Percentiles rank a stretch among this genome's conserved stretches.
Evolutionary conservation across 1,140 invertebrate genomes (phyloP).

Genomic region (Asobara japonica): DNA sequence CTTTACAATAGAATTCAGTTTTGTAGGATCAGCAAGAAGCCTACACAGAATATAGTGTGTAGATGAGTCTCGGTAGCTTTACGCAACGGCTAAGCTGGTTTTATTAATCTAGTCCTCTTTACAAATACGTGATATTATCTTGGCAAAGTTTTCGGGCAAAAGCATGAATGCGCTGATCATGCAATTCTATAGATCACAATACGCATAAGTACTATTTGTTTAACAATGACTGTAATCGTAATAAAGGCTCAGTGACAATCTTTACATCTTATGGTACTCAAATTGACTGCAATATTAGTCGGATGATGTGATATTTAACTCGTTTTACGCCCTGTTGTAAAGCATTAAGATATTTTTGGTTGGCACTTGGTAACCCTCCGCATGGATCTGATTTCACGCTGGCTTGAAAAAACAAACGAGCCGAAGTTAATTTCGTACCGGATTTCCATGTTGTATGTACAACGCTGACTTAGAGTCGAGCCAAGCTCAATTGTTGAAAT

Average conservation of each 20-base stretch:
- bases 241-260: no score
- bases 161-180: background rate
- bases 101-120: constrained; percentile 61
- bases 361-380: constrained; percentile 35
- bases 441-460: constrained; percentile 24
- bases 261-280: background rate
- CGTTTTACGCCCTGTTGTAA: constrained; percentile 22
- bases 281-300: constrained; percentile 2
- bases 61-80: constrained; percentile 41
- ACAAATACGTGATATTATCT: constrained; percentile 51
- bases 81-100: constrained; percentile 59
- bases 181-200: background rate
- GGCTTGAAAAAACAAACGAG: constrained; percentile 41
- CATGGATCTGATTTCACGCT: constrained; percentile 43
- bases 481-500: background rate
- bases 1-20: constrained; percentile 43
- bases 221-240: no score
- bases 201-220: no score
- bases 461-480: background rate
- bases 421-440: constrained; percentile 40
- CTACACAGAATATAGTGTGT: constrained; percentile 27
- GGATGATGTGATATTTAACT: constrained; percentile 10
- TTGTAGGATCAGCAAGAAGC: constrained; percentile 53
- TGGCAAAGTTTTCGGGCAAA: background rate
- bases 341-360: constrained; percentile 44